A percentile compares a stretch with the other conserved stretches of the same genome.
Conservation (phyloP, 2,113 vertebrate species). For the Plestiodon gilberti region DNA sequence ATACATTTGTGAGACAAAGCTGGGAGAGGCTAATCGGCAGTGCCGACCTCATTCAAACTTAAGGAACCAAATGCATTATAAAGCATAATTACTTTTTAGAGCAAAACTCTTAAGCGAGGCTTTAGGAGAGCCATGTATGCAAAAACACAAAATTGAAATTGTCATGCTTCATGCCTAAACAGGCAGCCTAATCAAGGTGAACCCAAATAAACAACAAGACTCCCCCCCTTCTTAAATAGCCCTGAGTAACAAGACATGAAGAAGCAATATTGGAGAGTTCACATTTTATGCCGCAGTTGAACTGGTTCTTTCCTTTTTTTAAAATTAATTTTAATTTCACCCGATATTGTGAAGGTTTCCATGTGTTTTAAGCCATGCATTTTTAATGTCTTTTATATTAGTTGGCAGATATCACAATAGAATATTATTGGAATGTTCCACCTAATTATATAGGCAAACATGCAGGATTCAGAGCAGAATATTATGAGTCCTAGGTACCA, state of each 20-base stretch:
- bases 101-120: conserved; percentile 66
- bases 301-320: neutral
- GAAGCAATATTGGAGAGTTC: conserved; percentile 22
- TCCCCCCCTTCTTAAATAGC: conserved; percentile 20
- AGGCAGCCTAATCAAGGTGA: conserved; percentile 52
- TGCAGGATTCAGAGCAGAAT: conserved; percentile 25
- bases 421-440: conserved; percentile 49
- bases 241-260: conserved; percentile 34
- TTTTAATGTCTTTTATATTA: conserved; percentile 66
- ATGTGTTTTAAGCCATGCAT: conserved; percentile 59
- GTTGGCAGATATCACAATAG: conserved; percentile 52
- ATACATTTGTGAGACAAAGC: conserved; percentile 58
- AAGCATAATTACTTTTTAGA: conserved; percentile 69
- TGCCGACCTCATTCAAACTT: conserved; percentile 56
- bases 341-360: conserved; percentile 32
- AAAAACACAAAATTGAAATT: conserved; percentile 68
- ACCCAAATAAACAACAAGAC: conserved; percentile 37
- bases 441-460: conserved; percentile 54
- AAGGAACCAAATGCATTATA: conserved; percentile 64
- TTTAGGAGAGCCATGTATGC: conserved; percentile 38
- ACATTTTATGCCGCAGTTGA: conserved; percentile 35
- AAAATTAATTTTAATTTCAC: conserved; percentile 48
- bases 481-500: conserved; percentile 24
- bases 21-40: conserved; percentile 49
- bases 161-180: conserved; percentile 51